A percentile compares a stretch with the other conserved stretches of the same genome.
These are phyloP conservation scores for Hemistola chrysoprasaria DNA, from an alignment of 2,888 invertebrate species.

Conservation along the genomic window DNA sequence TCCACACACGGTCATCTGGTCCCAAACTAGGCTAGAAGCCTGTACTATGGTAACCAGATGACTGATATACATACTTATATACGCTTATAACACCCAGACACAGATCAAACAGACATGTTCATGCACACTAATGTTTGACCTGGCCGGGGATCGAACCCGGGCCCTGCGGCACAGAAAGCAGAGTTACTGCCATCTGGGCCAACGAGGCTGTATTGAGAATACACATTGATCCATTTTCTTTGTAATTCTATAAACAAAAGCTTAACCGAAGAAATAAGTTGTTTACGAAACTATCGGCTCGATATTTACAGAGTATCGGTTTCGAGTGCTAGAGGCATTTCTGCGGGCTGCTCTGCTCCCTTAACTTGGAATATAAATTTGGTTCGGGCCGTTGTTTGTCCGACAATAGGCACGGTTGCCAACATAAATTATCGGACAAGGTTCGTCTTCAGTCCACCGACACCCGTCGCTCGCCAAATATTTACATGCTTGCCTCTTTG, in stretches of 20 bases:
- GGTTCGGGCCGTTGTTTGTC: conserved; percentile 60
- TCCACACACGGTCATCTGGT: too few relatives aligned
- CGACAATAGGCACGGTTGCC: conserved; percentile 61
- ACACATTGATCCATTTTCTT: too few relatives aligned
- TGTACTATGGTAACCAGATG: too few relatives aligned
- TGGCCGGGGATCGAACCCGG: too few relatives aligned
- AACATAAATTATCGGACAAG: conserved; percentile 69
- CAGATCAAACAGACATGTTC: too few relatives aligned
- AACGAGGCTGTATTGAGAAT: too few relatives aligned
- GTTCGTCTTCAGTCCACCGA: conserved; percentile 59
- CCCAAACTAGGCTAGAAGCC: too few relatives aligned
- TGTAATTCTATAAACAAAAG: conserved; percentile 1
- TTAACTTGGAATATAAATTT: conserved; percentile 72
- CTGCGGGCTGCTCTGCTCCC: conserved; percentile 46
- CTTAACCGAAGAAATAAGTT: conserved; percentile 31
- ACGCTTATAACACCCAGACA: too few relatives aligned
- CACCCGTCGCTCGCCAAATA: conserved; percentile 58
- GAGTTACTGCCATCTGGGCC: too few relatives aligned
- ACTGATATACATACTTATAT: too few relatives aligned
- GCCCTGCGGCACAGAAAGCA: too few relatives aligned
- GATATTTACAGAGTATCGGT: conserved; percentile 41
- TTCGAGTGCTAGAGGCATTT: conserved; percentile 53
- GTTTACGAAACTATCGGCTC: conserved; percentile 33
- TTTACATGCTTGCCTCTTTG: conserved; percentile 47
- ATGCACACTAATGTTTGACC: too few relatives aligned